phyloP scores from a whole-genome alignment of 30 jellyfish, hydroid and myxozoan species.

The Haliclystus octoradiatus region DNA sequence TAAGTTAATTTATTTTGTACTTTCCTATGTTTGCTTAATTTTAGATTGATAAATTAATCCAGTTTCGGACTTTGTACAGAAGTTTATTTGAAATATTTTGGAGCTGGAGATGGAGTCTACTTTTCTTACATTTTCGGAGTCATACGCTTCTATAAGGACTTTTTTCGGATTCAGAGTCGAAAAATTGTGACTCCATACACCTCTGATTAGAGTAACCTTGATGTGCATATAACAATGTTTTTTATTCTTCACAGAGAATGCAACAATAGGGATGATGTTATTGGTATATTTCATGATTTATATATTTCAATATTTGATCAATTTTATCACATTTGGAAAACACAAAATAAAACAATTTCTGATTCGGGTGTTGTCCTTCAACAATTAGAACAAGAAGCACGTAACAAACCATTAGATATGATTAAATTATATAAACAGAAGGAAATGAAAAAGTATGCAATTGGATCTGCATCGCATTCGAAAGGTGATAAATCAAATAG shows the following conservation, averaged over 20 bases:
- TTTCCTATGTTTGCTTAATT: too few species aligned
- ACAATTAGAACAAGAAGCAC: slow-evolving; percentile 75
- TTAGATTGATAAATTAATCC: too few species aligned
- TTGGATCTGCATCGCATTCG: not conserved
- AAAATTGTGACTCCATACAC: too few species aligned
- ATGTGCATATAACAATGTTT: too few species aligned
- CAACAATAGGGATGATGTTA: slow-evolving; percentile 4
- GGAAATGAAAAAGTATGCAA: slow-evolving; percentile 23
- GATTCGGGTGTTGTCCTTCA: slow-evolving; percentile 91
- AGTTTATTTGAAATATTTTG: too few species aligned
- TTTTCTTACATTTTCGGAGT: too few species aligned
- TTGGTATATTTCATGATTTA: slow-evolving; percentile 64
- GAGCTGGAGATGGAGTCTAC: too few species aligned
- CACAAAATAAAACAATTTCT: slow-evolving; percentile 55
- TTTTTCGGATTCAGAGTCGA: too few species aligned
- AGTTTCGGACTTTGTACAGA: too few species aligned
- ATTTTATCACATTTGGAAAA: slow-evolving; percentile 68
- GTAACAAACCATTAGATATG: slow-evolving; percentile 47
- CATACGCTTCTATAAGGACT: too few species aligned
- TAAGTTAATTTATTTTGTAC: too few species aligned
- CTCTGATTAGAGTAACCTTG: too few species aligned
- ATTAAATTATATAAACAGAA: slow-evolving; percentile 22
- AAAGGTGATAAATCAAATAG: slow-evolving; percentile 11
- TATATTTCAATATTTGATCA: slow-evolving; percentile 46
- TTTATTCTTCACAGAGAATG: not conserved